A percentile compares a stretch with the other conserved stretches of the same genome.
Evolutionary conservation across 2,797 vertebrate species (phyloP).

Genomic region (Muraenolepis orangiensis): DNA sequence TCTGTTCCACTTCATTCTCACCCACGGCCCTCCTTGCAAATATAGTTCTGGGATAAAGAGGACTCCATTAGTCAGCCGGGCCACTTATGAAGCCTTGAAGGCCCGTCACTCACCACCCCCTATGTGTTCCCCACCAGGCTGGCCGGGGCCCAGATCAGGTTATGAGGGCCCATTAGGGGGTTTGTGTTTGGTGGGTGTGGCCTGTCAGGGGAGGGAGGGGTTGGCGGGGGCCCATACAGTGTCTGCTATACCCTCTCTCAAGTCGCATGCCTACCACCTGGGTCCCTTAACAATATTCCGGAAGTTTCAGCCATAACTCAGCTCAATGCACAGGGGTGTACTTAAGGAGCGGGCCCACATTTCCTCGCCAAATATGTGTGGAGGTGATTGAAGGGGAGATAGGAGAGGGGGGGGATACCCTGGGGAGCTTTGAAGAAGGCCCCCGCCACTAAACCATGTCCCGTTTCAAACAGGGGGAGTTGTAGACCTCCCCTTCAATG

Average conservation of each 20-base stretch:
- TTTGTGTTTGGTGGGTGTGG: conserved; percentile 20
- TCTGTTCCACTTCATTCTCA: conserved; percentile 70
- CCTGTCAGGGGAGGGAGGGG: not conserved
- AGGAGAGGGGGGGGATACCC: conserved; percentile 47
- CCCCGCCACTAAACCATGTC: not conserved
- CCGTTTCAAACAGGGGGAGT: not conserved
- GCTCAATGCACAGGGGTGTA: conserved; percentile 69
- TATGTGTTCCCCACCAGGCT: conserved; percentile 68
- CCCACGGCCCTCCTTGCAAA: conserved; percentile 67
- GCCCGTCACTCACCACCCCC: conserved; percentile 74
- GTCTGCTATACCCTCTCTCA: conserved; percentile 40
- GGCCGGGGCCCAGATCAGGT: conserved; percentile 58
- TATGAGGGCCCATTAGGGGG: conserved; percentile 58
- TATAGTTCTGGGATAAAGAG: conserved; percentile 76
- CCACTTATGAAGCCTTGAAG: conserved; percentile 69
- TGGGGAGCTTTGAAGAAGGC: conserved; percentile 55
- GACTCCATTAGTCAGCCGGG: conserved; percentile 74
- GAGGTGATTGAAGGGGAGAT: conserved; percentile 70
- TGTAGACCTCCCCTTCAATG: conserved; percentile 53
- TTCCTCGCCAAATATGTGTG: conserved; percentile 66
- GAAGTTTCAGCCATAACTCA: conserved; percentile 69
- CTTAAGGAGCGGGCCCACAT: conserved; percentile 68
- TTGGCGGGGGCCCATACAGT: conserved; percentile 34
- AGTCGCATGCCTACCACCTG: conserved; percentile 72
- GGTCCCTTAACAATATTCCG: conserved; percentile 67